Percentiles rank a stretch among this genome's conserved stretches.
phyloP scores from a whole-genome alignment of 2,113 vertebrate species.

The Tenrec ecaudatus region DNA sequence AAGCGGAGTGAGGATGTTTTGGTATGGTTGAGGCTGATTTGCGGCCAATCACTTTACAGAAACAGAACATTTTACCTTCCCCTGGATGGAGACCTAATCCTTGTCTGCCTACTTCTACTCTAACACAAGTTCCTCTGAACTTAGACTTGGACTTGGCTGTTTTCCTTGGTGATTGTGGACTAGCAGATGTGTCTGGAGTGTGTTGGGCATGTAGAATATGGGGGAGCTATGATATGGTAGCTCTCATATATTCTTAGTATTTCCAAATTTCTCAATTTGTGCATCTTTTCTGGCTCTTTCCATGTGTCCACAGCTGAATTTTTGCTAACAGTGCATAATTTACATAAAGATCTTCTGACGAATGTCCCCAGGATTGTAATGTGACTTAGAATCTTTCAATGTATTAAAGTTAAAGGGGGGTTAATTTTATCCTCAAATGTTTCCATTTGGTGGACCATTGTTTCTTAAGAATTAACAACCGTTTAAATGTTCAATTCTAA shows the following conservation, averaged over 20 bases:
- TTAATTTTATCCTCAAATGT: neutral
- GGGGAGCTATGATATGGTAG: neutral
- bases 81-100: neutral
- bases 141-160: neutral
- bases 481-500: slow-evolving; percentile 62
- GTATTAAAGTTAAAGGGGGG: slow-evolving; percentile 4
- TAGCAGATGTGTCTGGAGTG: neutral
- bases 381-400: neutral
- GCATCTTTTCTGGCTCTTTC: neutral
- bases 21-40: neutral
- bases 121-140: neutral
- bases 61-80: too few relatives aligned
- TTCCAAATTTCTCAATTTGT: neutral
- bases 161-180: neutral
- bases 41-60: neutral
- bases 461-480: slow-evolving; percentile 28
- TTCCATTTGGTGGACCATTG: slow-evolving; percentile 22
- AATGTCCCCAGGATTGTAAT: neutral
- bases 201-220: neutral
- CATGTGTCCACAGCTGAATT: neutral
- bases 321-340: slow-evolving; percentile 25
- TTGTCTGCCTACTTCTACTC: neutral
- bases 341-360: neutral
- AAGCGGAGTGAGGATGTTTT: neutral
- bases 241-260: neutral